phyloP scores from a whole-genome alignment of 2,888 invertebrate species.

The Prosapia bicincta region DNA sequence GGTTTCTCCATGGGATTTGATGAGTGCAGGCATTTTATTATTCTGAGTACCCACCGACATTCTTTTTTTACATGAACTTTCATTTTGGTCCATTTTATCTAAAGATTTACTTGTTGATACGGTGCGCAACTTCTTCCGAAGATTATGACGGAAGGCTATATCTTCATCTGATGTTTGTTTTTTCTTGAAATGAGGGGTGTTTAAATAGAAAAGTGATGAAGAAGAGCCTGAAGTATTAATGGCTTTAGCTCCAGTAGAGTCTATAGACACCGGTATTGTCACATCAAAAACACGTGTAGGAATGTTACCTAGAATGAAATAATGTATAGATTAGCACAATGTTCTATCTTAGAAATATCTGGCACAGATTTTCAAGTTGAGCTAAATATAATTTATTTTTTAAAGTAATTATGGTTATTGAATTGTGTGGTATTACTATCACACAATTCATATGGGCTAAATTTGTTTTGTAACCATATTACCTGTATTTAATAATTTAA shows the following conservation, averaged over 20 bases:
- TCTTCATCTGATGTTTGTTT: constrained; percentile 4
- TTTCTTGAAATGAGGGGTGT: neutral
- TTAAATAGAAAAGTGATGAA: neutral
- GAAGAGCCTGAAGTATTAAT: neutral
- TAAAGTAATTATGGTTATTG: too few relatives aligned
- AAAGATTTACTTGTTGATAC: constrained; percentile 9
- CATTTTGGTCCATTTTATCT: neutral
- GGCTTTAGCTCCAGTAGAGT: neutral
- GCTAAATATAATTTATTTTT: too few relatives aligned
- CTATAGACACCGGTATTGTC: neutral
- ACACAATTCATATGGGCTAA: too few relatives aligned
- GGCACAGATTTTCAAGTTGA: too few relatives aligned
- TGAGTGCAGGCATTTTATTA: constrained; percentile 25
- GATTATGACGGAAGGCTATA: constrained; percentile 15
- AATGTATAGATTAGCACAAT: too few relatives aligned
- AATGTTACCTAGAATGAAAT: neutral
- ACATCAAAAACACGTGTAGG: neutral
- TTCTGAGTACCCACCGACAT: constrained; percentile 33
- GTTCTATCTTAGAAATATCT: too few relatives aligned
- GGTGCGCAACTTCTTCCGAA: constrained; percentile 12
- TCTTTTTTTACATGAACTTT: constrained; percentile 20
- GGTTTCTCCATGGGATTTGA: constrained; percentile 26
- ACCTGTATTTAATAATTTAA: too few relatives aligned
- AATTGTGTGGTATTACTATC: too few relatives aligned
- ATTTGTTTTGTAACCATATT: too few relatives aligned